Base-by-base conservation (phyloP, 1,140 invertebrate genomes). In the Meloidogyne floridensis region DNA sequence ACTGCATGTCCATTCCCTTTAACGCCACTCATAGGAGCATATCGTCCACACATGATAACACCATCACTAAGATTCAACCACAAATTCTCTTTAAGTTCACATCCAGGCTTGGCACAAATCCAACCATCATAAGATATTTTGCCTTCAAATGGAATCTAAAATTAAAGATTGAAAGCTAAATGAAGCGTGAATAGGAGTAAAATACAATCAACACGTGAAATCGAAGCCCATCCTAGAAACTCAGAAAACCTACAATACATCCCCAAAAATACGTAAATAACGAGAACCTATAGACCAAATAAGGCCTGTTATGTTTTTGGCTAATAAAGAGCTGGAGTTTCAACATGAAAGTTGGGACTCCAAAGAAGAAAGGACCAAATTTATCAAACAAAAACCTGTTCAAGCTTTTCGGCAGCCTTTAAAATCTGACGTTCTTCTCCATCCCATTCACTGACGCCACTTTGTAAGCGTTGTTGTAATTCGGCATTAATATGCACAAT, bases 61-160 rank as follows among this genome's bases (percentile, higher is more conserved):
- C 97, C 98, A 91, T 99, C 97, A 0, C 95, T 96, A 42, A 99
- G 92, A 92, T 87, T 99, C 11, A 99, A 91, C 98, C 98, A 99
- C 0, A 99, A 91, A 92, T 99, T 99, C 84, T 93, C 94, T 9
- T 93, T 95, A 65, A 97, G 92, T 87, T 97, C 95, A 92, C 98
- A 99, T 87, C 94, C 94, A 87, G 94, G 89, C 94, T 95, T 84
- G 93, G 93, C 81, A 72, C 88, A 89, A 3, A 75, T 53, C 87
- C 87, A 89, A 71, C 86, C 87, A 9, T 47, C 59, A 54, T 84
- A 74, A 11, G 87, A 73, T 53, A 88, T 53, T 53, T 80, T 13
- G 15, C 51, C 72, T 47, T 86, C 83, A 13, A 85, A 77, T 42
- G 83, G 15, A 73, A 83, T 56, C 32, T 80, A 20, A 13, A 69